Conservation (phyloP, 2,888 invertebrate species). For the Cataglyphis rosenhaueri region DNA sequence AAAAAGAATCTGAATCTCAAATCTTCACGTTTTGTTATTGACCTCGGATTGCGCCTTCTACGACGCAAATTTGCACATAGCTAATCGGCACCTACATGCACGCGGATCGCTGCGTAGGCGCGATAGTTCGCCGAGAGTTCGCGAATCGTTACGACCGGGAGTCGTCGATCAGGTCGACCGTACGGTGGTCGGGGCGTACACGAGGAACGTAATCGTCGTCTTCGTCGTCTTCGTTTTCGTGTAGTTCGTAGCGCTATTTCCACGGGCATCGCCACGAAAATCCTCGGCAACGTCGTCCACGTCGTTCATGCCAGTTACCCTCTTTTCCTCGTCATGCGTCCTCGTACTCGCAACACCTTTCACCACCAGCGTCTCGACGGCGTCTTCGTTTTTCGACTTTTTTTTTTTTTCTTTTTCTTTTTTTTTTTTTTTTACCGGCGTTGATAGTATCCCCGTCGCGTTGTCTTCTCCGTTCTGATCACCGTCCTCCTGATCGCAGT, state of each 20-base stretch:
- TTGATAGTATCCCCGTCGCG: background rate
- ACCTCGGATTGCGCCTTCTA: constrained; percentile 57
- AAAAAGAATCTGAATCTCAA: background rate
- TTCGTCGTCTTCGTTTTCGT: constrained; percentile 37
- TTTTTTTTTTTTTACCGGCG: background rate
- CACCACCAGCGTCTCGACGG: constrained; percentile 36
- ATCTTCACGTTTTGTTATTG: constrained; percentile 52
- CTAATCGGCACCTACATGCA: constrained; percentile 20
- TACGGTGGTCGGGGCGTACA: constrained; percentile 44
- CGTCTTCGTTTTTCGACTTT: constrained; percentile 3
- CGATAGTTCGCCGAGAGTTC: constrained; percentile 37
- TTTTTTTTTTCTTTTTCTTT: too few species aligned
- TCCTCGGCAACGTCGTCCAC: constrained; percentile 63
- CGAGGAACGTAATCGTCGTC: constrained; percentile 52
- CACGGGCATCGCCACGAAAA: constrained; percentile 68
- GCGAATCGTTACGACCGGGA: constrained; percentile 42
- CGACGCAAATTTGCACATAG: constrained; percentile 43
- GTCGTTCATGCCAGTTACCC: constrained; percentile 69
- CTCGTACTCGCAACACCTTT: constrained; percentile 5
- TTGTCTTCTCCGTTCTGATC: background rate
- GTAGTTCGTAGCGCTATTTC: constrained; percentile 51
- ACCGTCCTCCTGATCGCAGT: constrained; percentile 15
- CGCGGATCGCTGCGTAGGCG: constrained; percentile 31
- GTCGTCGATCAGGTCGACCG: constrained; percentile 54
- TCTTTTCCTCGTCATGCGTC: constrained; percentile 60